Percentiles rank a stretch among this genome's conserved stretches.
phyloP scores from a whole-genome alignment of 1,140 invertebrate species.

The Hyphantria cunea region DNA sequence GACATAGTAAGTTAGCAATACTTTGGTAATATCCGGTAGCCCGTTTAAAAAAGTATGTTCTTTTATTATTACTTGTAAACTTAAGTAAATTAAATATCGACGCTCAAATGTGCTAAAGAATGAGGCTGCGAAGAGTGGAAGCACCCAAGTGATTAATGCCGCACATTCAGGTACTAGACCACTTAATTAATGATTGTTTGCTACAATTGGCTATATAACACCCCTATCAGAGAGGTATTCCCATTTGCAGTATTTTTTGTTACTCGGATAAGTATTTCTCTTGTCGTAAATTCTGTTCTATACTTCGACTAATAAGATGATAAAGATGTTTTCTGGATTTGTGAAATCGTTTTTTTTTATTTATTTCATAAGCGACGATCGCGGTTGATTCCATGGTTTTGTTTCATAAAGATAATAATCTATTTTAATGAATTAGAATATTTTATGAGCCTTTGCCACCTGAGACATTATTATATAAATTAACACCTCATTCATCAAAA shows the following conservation, averaged over 20 bases:
- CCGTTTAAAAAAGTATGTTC: too few species aligned
- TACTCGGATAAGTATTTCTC: background rate
- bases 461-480: too few species aligned
- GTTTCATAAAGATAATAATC: too few species aligned
- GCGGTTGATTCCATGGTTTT: too few species aligned
- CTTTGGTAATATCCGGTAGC: too few species aligned
- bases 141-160: conserved; percentile 27
- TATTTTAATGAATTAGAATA: too few species aligned
- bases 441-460: too few species aligned
- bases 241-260: background rate
- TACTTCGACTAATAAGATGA: background rate
- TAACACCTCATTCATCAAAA: too few species aligned
- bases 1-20: too few species aligned
- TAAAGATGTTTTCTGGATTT: background rate
- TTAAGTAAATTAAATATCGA: background rate
- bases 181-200: conserved; percentile 36
- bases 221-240: conserved; percentile 1
- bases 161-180: conserved; percentile 23
- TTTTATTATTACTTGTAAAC: too few species aligned
- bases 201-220: background rate
- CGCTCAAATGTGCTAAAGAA: background rate
- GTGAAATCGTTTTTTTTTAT: too few species aligned
- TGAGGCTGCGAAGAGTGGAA: background rate
- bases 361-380: too few species aligned
- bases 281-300: background rate